phyloP scores from a whole-genome alignment of 2,797 vertebrate species.

The Ispidina picta region DNA sequence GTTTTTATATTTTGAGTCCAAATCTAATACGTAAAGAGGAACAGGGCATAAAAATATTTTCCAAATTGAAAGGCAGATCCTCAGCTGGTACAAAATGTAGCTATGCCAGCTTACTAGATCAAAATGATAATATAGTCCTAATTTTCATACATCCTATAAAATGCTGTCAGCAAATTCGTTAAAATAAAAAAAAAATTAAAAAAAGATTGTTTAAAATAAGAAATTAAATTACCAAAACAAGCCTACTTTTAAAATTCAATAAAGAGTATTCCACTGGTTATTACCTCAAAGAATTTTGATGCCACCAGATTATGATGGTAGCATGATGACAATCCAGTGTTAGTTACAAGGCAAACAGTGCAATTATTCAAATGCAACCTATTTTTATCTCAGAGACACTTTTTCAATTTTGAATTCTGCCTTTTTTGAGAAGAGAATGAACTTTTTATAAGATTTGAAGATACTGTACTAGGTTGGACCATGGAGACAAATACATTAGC shows the following conservation, averaged over 20 bases:
- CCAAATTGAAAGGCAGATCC: conserved; percentile 8
- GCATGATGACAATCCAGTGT: neutral
- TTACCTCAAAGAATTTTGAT: conserved; percentile 16
- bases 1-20: neutral
- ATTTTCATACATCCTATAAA: neutral
- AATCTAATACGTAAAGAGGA: neutral
- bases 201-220: neutral
- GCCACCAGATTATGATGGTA: neutral
- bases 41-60: neutral
- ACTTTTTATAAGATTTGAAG: conserved; percentile 19
- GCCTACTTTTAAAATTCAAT: neutral
- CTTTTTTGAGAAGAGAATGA: conserved; percentile 26
- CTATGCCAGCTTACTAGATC: neutral
- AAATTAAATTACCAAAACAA: neutral
- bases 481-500: neutral
- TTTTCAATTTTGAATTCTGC: conserved; percentile 37
- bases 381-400: conserved; percentile 46
- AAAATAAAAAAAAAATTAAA: neutral
- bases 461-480: neutral
- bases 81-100: neutral
- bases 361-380: conserved; percentile 57
- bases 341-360: neutral
- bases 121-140: neutral
- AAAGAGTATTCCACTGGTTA: neutral
- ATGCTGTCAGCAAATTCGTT: neutral